Base-by-base conservation (phyloP, 2,888 invertebrate species). In the Meiosimyza decipiens region DNA sequence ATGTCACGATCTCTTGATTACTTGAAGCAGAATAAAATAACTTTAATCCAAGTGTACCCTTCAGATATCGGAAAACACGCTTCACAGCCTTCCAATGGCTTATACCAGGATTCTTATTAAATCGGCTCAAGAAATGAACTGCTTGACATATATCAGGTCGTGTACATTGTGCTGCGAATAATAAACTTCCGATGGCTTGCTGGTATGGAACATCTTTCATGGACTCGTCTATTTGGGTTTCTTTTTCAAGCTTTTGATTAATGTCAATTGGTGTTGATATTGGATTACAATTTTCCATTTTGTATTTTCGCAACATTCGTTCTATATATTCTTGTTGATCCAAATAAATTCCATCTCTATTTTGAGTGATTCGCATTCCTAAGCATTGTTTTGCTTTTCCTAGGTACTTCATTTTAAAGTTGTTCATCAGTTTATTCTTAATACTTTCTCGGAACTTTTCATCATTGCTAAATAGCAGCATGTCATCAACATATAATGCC, bases 51-150 rank as follows among this genome's bases (percentile, higher is more conserved):
- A 22, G 11, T 7, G 60, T 73, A 22, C 62, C 60, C 57, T 71
- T 71, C 64, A 74, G 52, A 50, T 72, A 74, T 57, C 62, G 33
- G 16, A 76, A 69, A 51, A 75, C 68, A 9, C 64, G 69, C 57
- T 77, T 76, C 0, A 75, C 74, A 13, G 72, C 74, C 16, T 55
- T 71, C 73, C 72, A 76, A 66, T 77, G 74, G 7, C 55, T 60
- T 55, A 57, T 54, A 1, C 71, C 71, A 1, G 74, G 75, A 67
- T 71, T 66, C 6, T 68, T 60, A 59, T 73, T 73, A 64, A 73
- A 74, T 59, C 71, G 72, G 18, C 74, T 75, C 52, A 76, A 60
- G 15, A 62, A 64, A 71, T 73, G 73, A n/a, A 75, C 75, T 60
- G 74, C 71, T 47, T 67, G 59, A 13, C 66, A 64, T 18, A 75